Conservation (phyloP, 2,113 vertebrate species). For the Ranitomeya variabilis region DNA sequence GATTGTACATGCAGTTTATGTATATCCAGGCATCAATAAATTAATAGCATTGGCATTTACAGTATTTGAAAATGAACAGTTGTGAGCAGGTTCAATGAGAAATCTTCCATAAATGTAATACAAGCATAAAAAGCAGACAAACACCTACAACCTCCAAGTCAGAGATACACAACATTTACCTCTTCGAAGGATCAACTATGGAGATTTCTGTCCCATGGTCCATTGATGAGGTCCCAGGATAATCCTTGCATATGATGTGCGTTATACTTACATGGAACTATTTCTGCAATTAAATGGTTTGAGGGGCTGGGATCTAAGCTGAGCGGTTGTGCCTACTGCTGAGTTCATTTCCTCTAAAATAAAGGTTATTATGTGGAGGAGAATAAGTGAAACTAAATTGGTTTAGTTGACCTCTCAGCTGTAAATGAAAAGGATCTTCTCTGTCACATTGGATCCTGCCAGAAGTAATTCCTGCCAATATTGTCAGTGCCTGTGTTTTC, state of each 20-base stretch:
- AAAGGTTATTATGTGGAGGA: conserved; percentile 49
- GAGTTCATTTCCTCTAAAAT: conserved; percentile 50
- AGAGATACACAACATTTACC: conserved; percentile 3
- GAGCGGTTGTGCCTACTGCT: conserved; percentile 17
- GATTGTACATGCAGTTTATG: too few relatives aligned
- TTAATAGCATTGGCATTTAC: not conserved
- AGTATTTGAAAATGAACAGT: not conserved
- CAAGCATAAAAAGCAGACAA: not conserved
- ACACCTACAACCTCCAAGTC: not conserved
- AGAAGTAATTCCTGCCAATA: conserved; percentile 46
- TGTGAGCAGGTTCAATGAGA: not conserved
- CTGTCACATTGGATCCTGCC: conserved; percentile 48
- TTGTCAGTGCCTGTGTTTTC: conserved; percentile 35
- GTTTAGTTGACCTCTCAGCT: conserved; percentile 48
- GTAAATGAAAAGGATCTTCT: conserved; percentile 51
- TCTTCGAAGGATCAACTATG: conserved; percentile 16
- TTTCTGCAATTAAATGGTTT: conserved; percentile 50
- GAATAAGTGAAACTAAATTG: conserved; percentile 50
- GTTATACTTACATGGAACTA: conserved; percentile 22
- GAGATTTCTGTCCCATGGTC: not conserved
- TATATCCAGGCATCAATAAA: not conserved
- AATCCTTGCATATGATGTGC: not conserved
- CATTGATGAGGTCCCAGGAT: not conserved
- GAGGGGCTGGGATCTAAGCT: conserved; percentile 6
- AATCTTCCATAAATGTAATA: not conserved